Conservation (phyloP, 2,888 invertebrate genomes). For the Lymantria monacha region DNA sequence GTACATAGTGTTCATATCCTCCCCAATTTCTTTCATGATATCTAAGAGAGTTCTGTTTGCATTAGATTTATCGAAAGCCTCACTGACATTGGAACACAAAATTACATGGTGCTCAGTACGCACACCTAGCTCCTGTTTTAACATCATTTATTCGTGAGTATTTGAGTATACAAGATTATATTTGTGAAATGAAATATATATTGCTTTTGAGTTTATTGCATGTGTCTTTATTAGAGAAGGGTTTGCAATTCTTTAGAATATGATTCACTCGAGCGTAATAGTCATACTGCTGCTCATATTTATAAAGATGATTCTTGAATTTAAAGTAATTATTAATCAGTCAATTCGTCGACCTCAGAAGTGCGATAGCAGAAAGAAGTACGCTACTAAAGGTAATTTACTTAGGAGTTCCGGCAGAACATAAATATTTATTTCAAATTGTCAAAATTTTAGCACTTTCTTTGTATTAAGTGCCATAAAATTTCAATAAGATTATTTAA, state of each 20-base stretch:
- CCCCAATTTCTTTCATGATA: slow-evolving; percentile 28
- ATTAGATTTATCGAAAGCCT: slow-evolving; percentile 57
- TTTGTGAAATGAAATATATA: slow-evolving; percentile 40
- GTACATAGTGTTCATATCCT: slow-evolving; percentile 37
- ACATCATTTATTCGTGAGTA: slow-evolving; percentile 53
- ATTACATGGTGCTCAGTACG: slow-evolving; percentile 47
- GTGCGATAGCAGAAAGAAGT: too few relatives aligned
- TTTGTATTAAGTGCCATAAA: too few relatives aligned
- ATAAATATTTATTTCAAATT: too few relatives aligned
- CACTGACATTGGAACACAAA: slow-evolving; percentile 49
- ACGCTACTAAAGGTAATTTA: too few relatives aligned
- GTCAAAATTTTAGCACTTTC: too few relatives aligned
- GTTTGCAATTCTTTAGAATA: not conserved
- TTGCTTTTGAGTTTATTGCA: not conserved
- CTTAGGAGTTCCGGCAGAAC: too few relatives aligned
- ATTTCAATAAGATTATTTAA: too few relatives aligned
- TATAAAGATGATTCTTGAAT: too few relatives aligned
- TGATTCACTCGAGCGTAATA: too few relatives aligned
- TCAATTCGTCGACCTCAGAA: too few relatives aligned
- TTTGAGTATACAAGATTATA: slow-evolving; percentile 45
- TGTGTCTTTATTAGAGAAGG: not conserved
- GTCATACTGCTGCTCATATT: too few relatives aligned
- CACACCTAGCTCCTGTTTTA: slow-evolving; percentile 51
- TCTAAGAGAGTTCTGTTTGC: slow-evolving; percentile 49
- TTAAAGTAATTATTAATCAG: too few relatives aligned